Percentiles rank a stretch among this genome's conserved stretches.
Conservation (phyloP, 2,113 vertebrate genomes). For the Eolophus roseicapilla region DNA sequence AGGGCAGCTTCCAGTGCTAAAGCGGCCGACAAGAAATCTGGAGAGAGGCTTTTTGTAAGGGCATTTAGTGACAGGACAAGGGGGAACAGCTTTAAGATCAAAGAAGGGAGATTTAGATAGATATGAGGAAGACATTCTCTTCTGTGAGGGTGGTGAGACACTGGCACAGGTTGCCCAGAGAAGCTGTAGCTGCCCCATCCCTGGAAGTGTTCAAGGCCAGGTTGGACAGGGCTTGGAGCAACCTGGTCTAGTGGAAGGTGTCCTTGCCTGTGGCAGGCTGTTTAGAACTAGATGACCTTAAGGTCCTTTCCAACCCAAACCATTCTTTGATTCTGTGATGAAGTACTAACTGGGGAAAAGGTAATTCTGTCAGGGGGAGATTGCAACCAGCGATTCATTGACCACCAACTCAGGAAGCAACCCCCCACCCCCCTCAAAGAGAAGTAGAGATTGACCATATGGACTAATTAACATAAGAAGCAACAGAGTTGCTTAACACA, state of each 20-base stretch:
- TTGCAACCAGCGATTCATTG: neutral
- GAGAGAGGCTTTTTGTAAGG: neutral
- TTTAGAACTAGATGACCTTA: neutral
- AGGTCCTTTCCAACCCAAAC: neutral
- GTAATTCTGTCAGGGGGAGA: neutral
- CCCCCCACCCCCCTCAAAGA: neutral
- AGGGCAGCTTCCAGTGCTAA: neutral
- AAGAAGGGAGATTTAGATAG: neutral
- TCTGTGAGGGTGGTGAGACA: neutral
- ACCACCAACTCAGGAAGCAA: neutral
- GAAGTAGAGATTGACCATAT: neutral
- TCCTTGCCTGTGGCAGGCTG: neutral
- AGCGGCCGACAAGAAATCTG: neutral
- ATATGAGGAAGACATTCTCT: neutral
- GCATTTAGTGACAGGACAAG: neutral
- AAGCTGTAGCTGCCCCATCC: neutral
- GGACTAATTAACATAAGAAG: neutral
- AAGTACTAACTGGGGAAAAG: neutral
- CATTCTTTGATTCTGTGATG: neutral
- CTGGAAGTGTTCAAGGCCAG: neutral
- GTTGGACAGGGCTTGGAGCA: neutral
- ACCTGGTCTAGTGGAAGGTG: neutral
- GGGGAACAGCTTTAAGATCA: neutral
- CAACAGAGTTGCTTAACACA: neutral
- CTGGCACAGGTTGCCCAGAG: neutral